These are phyloP conservation scores for Himantopus leucocephalus DNA, from an alignment of 2,113 vertebrate species.

Conservation along the genomic window DNA sequence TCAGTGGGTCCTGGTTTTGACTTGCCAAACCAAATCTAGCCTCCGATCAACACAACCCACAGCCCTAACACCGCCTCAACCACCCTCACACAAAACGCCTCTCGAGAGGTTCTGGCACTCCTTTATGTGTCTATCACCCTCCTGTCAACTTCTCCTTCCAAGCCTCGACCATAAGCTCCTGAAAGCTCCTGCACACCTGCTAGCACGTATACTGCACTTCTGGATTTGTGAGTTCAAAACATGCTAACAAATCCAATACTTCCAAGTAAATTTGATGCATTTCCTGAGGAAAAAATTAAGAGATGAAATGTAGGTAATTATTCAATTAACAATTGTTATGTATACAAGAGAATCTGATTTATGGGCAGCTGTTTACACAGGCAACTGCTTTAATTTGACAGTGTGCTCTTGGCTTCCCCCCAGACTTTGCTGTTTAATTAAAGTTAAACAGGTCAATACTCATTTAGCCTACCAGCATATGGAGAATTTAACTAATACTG, in stretches of 20 bases:
- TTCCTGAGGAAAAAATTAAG: slow-evolving; percentile 7
- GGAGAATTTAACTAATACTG: slow-evolving; percentile 5
- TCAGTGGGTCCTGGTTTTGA: rapidly evolving
- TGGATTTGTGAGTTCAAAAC: not conserved
- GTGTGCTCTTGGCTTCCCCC: slow-evolving; percentile 22
- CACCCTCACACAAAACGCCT: not conserved
- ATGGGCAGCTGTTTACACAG: slow-evolving; percentile 37
- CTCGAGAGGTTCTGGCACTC: not conserved
- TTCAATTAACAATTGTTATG: slow-evolving; percentile 53
- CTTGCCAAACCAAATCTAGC: not conserved
- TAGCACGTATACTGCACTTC: rapidly evolving
- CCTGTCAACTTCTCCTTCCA: not conserved
- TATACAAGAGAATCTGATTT: slow-evolving; percentile 39
- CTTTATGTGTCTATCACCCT: not conserved
- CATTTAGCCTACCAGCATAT: slow-evolving; percentile 25
- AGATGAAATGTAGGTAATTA: slow-evolving; percentile 28
- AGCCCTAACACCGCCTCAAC: not conserved
- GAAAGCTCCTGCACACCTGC: not conserved
- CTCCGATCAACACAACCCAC: not conserved
- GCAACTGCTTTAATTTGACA: slow-evolving; percentile 37
- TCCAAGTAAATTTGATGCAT: not conserved
- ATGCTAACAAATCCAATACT: not conserved
- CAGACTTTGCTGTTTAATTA: slow-evolving; percentile 47
- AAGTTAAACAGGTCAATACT: slow-evolving; percentile 46
- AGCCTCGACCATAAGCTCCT: not conserved